Evolutionary conservation across 2,113 vertebrate species (phyloP).

Genomic region (Athene cunicularia): DNA sequence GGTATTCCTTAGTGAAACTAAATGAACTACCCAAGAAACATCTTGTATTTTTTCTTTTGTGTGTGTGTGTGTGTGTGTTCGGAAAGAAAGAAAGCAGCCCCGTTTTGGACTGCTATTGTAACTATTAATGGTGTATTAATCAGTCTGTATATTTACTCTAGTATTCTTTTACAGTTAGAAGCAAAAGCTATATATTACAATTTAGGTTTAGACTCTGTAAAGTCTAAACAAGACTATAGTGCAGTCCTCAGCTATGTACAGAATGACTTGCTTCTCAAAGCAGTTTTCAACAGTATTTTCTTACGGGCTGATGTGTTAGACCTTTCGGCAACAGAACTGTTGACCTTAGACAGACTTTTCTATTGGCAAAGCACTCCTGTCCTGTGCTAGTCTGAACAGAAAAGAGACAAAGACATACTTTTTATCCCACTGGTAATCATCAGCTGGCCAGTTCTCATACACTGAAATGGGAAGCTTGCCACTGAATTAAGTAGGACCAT

Average conservation of each 20-base stretch:
- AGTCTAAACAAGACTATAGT: not conserved
- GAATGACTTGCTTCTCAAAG: not conserved
- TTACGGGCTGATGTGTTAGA: not conserved
- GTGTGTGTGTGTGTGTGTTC: not conserved
- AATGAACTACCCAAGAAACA: not conserved
- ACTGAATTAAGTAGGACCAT: not conserved
- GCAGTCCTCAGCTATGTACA: not conserved
- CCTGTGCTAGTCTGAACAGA: not conserved
- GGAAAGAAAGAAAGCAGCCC: not conserved
- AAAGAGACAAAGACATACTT: constrained; percentile 12
- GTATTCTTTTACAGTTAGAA: not conserved
- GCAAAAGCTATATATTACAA: not conserved
- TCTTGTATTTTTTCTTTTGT: not conserved
- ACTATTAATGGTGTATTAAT: not conserved
- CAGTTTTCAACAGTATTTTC: not conserved
- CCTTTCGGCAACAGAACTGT: not conserved
- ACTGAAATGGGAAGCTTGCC: constrained; percentile 7
- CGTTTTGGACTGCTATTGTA: not conserved
- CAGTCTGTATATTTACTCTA: not conserved
- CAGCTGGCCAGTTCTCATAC: not conserved
- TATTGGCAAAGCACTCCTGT: constrained; percentile 7
- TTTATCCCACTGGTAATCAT: not conserved
- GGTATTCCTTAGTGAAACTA: not conserved
- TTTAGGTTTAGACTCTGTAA: not conserved
- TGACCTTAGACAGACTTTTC: not conserved